Conservation (phyloP, 1,140 invertebrate genomes). For the Drosophila mojavensis region DNA sequence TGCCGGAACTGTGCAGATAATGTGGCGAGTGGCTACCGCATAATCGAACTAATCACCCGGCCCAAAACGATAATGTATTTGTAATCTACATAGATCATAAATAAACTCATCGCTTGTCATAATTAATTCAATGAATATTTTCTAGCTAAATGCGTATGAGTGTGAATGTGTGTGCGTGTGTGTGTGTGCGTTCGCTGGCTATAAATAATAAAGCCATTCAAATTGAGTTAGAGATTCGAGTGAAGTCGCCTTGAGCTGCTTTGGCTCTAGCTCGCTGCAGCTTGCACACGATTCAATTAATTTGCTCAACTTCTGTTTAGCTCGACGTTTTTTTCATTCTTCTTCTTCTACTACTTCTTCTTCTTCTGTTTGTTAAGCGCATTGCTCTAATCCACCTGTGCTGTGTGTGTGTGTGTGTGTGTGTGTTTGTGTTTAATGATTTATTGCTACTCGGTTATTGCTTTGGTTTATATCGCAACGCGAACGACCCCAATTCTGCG, state of each 20-base stretch:
- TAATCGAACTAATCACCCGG: constrained; percentile 30
- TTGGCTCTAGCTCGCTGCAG: background rate
- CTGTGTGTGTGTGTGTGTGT: constrained; percentile 17
- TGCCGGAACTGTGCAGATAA: constrained; percentile 41
- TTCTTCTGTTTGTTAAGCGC: no score
- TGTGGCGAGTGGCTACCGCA: constrained; percentile 28
- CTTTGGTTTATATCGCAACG: constrained; percentile 49
- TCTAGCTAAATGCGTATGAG: background rate
- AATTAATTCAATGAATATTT: constrained; percentile 75
- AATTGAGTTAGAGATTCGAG: background rate
- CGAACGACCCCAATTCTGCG: constrained; percentile 1
- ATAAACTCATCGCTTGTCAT: constrained; percentile 72
- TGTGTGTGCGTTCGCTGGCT: background rate
- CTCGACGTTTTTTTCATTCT: constrained; percentile 1
- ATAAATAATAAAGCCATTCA: constrained; percentile 25
- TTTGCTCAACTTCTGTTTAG: constrained; percentile 26
- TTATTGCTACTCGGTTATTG: constrained; percentile 68
- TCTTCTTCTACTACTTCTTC: background rate
- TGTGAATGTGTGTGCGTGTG: background rate
- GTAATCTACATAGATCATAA: constrained; percentile 69
- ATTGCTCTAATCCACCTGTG: constrained; percentile 7
- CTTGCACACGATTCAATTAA: constrained; percentile 15
- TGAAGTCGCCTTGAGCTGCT: background rate
- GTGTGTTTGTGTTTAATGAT: constrained; percentile 33
- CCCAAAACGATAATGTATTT: constrained; percentile 48